Evolutionary conservation across 2,888 invertebrate species (phyloP), one percentile per base, ranked within the genome.

Genomic region (Temnothorax ravouxi): DNA sequence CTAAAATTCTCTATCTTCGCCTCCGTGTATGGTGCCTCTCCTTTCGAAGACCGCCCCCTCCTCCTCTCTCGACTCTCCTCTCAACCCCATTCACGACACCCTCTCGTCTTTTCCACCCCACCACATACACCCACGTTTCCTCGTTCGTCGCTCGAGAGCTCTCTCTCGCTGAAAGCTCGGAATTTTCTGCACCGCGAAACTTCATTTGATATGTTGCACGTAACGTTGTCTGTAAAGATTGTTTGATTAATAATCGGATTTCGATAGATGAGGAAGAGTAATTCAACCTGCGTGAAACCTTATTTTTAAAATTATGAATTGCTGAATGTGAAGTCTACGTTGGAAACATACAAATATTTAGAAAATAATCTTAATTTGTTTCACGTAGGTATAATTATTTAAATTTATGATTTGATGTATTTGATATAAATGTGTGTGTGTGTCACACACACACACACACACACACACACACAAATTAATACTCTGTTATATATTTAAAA

Each of bases 111-210:
- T 66, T 75, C 34, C 66, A 38, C 25, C 52, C 62, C 66, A 67
- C 62, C 62, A 44, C 80, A 44, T 44, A 25, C 80, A 52, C 47
- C 81, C 38, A 47, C 54, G 50, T 47, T 81, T 66, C 52, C 59
- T 29, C 64, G 64, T 47, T 64, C 44, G 47, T 69, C 56, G 34
- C 15, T 79, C 54, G 62, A 47, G 38, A 80, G 50, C 44, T 52
- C 52, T 61, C 66, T 64, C 64, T n/a, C 52, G 13, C 34, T 59
- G 72, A 72, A 79, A 75, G 47, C 82, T 79, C 61, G 69, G 47
- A 83, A 83, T 80, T 79, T 80, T 80, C 74, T 52, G 38, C 82
- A 67, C 54, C 80, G 85, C 52, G 64, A 74, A 74, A 87, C 81
- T 83, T 86, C 76, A 74, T 84, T 29, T 38, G 77, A 18, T 41